Evolutionary conservation across 2,113 vertebrate species (phyloP).

Genomic region (Phoenicopterus ruber): DNA sequence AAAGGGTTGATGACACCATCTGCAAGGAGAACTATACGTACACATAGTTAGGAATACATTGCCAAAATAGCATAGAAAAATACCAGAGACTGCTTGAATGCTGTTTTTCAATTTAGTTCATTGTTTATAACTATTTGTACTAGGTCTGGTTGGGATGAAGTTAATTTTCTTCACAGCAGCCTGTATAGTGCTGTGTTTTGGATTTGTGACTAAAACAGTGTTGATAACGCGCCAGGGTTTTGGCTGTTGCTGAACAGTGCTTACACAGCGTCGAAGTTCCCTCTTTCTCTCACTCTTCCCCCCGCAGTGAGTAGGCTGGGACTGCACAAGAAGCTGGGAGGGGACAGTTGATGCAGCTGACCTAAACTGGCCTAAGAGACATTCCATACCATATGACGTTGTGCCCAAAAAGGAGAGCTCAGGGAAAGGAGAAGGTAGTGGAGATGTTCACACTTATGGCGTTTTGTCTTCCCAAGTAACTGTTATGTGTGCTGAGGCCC

Average conservation of each 20-base stretch:
- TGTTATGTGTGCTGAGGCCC: accelerated
- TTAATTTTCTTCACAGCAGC: background rate
- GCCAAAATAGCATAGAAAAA: background rate
- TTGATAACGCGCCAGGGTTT: background rate
- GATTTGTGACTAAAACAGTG: background rate
- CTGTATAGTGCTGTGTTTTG: background rate
- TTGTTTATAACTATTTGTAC: background rate
- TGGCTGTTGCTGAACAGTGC: background rate
- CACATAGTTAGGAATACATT: accelerated
- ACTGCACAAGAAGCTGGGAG: background rate
- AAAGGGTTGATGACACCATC: background rate
- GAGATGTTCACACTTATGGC: background rate
- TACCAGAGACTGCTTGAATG: background rate
- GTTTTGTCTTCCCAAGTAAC: background rate
- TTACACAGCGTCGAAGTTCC: background rate
- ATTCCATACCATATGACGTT: background rate
- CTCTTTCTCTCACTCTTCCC: no score
- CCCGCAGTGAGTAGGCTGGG: accelerated
- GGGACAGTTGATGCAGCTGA: accelerated
- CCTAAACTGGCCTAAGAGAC: background rate
- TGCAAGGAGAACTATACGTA: background rate
- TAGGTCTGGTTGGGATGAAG: background rate
- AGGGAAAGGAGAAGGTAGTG: background rate
- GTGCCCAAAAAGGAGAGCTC: background rate
- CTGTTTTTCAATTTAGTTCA: background rate